Conservation (phyloP, 2,888 invertebrate genomes). For the Dolichomitus sp. region DNA sequence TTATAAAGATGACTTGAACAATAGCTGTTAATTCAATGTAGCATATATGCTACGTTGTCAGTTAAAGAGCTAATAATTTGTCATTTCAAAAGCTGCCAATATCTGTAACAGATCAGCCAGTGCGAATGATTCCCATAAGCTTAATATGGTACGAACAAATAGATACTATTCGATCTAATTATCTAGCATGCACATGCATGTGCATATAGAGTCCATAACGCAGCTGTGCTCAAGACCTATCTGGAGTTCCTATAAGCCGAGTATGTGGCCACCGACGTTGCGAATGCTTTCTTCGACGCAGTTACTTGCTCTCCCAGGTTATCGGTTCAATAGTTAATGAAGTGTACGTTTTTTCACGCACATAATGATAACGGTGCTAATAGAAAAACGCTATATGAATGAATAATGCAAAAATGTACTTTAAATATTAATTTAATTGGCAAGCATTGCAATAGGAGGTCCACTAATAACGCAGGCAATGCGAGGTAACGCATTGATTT, state of each 20-base stretch:
- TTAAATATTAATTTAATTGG: neutral
- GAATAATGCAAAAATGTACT: constrained; percentile 5
- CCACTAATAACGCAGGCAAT: too few species aligned
- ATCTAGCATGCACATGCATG: constrained; percentile 16
- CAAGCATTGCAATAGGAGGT: neutral
- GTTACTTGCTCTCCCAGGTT: neutral
- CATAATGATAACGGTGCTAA: constrained; percentile 6
- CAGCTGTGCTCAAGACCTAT: neutral
- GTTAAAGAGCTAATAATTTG: neutral
- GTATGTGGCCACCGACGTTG: constrained; percentile 19
- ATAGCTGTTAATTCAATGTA: too few species aligned
- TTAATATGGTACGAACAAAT: constrained; percentile 24
- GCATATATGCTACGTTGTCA: neutral
- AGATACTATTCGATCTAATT: constrained; percentile 33
- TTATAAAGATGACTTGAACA: too few species aligned
- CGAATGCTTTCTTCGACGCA: neutral
- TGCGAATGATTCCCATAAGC: constrained; percentile 30
- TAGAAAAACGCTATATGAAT: neutral
- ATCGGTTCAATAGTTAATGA: neutral
- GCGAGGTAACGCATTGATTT: neutral
- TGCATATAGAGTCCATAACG: constrained; percentile 1
- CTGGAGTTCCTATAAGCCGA: neutral
- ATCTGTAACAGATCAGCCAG: neutral
- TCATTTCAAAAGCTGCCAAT: constrained; percentile 5
- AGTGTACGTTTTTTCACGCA: neutral